These are phyloP conservation scores for Tuberolachnus salignus DNA, from an alignment of 2,888 invertebrate genomes.

Conservation along the genomic window DNA sequence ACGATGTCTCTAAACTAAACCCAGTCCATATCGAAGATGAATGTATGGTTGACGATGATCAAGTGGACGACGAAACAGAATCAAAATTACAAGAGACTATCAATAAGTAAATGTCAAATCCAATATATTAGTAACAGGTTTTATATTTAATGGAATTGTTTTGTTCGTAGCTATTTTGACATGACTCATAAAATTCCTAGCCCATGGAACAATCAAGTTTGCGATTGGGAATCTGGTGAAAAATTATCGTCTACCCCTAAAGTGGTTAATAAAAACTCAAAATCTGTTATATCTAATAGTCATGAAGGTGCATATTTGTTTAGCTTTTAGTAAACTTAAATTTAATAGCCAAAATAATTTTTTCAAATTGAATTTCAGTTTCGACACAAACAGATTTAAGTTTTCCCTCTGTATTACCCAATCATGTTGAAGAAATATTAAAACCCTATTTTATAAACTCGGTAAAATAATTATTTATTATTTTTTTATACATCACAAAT, in stretches of 20 bases:
- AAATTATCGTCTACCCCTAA: conserved; percentile 23
- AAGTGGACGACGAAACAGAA: conserved; percentile 70
- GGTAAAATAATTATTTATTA: conserved; percentile 60
- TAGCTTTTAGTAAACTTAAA: background rate
- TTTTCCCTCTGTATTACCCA: conserved; percentile 70
- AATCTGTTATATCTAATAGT: background rate
- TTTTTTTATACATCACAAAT: too few species aligned
- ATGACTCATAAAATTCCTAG: conserved; percentile 68
- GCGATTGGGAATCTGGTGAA: conserved; percentile 33
- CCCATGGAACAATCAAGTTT: conserved; percentile 63
- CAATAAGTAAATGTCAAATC: conserved; percentile 63
- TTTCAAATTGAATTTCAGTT: conserved; percentile 63
- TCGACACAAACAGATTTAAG: conserved; percentile 72
- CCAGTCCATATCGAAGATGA: conserved; percentile 74
- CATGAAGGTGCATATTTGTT: conserved; percentile 29
- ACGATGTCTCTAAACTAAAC: conserved; percentile 71
- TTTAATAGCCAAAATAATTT: background rate
- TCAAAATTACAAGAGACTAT: conserved; percentile 73
- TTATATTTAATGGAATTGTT: too few species aligned
- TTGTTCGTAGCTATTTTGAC: conserved; percentile 64
- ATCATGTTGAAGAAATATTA: conserved; percentile 69
- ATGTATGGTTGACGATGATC: conserved; percentile 67
- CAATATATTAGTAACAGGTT: background rate
- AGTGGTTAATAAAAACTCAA: background rate
- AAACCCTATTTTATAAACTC: conserved; percentile 69